Conservation (phyloP, 2,113 vertebrate species). For the Empidonax traillii region DNA sequence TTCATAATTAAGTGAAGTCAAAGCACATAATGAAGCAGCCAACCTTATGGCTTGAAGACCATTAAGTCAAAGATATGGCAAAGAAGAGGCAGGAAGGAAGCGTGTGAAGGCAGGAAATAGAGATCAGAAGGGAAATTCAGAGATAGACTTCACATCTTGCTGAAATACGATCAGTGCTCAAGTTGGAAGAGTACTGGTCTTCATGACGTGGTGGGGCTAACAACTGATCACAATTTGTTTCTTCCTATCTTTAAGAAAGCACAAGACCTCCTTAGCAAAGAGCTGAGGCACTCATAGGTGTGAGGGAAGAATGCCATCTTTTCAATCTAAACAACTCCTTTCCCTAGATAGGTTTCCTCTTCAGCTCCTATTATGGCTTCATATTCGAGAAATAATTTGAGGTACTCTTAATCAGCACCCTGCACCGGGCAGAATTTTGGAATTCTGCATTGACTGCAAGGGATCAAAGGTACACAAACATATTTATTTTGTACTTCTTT, state of each 20-base stretch:
- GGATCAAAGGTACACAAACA: background rate
- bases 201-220: background rate
- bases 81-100: background rate
- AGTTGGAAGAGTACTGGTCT: background rate
- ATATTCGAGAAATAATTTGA: background rate
- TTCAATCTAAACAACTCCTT: background rate
- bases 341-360: background rate
- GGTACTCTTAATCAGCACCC: background rate
- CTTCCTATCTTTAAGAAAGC: background rate
- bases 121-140: background rate
- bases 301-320: background rate
- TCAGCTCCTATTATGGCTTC: background rate
- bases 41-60: background rate
- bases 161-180: background rate
- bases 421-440: background rate
- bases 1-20: background rate
- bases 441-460: background rate
- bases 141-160: background rate
- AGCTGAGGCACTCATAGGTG: background rate
- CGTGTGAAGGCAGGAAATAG: background rate
- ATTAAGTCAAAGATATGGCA: background rate
- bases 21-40: background rate
- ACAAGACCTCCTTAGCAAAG: background rate
- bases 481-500: background rate
- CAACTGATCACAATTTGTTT: background rate